Evolutionary conservation across 2,888 invertebrate genomes (phyloP).

Genomic region (Eupsilia transversa): DNA sequence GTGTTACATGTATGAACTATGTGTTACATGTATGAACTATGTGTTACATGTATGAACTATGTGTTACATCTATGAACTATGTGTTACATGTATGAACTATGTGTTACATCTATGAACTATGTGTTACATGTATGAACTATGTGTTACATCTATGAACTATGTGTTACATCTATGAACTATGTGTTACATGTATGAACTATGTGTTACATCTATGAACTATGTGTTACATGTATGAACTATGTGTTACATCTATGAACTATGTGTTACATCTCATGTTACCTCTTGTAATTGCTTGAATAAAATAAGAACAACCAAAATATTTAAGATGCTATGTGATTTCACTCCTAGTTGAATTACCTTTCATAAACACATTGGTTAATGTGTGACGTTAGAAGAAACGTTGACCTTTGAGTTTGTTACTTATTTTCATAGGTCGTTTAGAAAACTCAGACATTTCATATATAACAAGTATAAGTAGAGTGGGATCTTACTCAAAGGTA

Average conservation of each 20-base stretch:
- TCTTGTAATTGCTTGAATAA: not conserved
- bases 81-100: no score
- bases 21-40: no score
- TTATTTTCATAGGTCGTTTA: not conserved
- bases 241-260: not conserved
- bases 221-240: no score
- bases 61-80: no score
- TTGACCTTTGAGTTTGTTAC: conserved; percentile 11
- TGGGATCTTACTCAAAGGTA: not conserved
- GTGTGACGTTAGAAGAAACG: not conserved
- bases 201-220: no score
- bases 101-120: no score
- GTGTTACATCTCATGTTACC: not conserved
- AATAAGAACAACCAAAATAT: not conserved
- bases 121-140: no score
- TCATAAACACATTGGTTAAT: not conserved
- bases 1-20: no score
- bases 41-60: no score
- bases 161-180: no score
- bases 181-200: no score
- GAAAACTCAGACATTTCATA: not conserved
- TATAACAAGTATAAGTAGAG: not conserved
- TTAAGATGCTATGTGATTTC: not conserved
- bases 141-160: no score
- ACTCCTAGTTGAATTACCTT: not conserved